Conservation (phyloP, 2,888 invertebrate genomes). For the Cosmopolites sordidus region DNA sequence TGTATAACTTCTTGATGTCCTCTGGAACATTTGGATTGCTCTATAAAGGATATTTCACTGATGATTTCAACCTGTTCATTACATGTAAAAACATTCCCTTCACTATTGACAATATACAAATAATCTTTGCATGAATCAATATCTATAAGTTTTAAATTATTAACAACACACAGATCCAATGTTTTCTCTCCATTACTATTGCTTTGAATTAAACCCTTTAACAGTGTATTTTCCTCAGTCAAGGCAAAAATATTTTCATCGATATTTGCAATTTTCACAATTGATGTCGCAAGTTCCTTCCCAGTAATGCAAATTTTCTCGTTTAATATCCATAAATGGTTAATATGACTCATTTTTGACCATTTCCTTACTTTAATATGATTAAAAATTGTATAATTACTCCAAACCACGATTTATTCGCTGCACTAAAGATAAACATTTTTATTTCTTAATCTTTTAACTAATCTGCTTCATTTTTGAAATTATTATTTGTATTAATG, state of each 20-base stretch:
- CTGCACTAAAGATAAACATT: no score
- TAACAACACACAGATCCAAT: slow-evolving; percentile 46
- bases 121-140: slow-evolving; percentile 59
- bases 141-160: slow-evolving; percentile 57
- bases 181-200: no score
- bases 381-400: no score
- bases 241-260: slow-evolving; percentile 49
- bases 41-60: slow-evolving; percentile 60
- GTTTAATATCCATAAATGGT: slow-evolving; percentile 39
- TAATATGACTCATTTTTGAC: slow-evolving; percentile 3
- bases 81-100: slow-evolving; percentile 59
- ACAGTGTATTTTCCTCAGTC: slow-evolving; percentile 47
- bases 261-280: slow-evolving; percentile 49
- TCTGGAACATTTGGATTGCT: slow-evolving; percentile 62
- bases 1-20: slow-evolving; percentile 59
- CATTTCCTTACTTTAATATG: not conserved
- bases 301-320: slow-evolving; percentile 38
- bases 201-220: slow-evolving; percentile 44
- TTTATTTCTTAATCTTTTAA: no score
- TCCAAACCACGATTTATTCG: no score
- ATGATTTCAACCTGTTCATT: slow-evolving; percentile 52
- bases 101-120: slow-evolving; percentile 59
- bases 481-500: no score
- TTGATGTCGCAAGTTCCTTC: slow-evolving; percentile 34
- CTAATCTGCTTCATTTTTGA: no score